Conservation (phyloP, 2,888 invertebrate genomes). For the Hydraecia micacea region DNA sequence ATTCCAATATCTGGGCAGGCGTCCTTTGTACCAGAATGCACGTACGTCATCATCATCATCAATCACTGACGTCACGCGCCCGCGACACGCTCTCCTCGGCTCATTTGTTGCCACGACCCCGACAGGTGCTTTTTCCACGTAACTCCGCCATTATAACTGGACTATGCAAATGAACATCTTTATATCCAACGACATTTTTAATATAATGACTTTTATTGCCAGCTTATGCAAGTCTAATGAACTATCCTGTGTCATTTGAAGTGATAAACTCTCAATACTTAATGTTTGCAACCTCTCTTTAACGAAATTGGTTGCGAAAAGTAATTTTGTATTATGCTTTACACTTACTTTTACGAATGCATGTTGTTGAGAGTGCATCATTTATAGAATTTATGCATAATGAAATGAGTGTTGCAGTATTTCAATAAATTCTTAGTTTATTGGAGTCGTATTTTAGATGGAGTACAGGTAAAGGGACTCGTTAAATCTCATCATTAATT, state of each 20-base stretch:
- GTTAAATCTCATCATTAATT: constrained; percentile 11
- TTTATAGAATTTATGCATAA: constrained; percentile 35
- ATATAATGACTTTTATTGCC: constrained; percentile 44
- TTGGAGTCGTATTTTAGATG: constrained; percentile 25
- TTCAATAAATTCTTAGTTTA: constrained; percentile 44
- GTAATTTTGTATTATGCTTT: constrained; percentile 45
- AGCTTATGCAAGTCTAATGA: constrained; percentile 46
- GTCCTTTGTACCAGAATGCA: constrained; percentile 56
- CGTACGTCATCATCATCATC: constrained; percentile 81
- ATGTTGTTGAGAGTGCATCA: constrained; percentile 23
- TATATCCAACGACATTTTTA: constrained; percentile 53
- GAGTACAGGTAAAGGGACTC: background rate
- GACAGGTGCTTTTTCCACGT: constrained; percentile 67
- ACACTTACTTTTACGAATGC: constrained; percentile 22
- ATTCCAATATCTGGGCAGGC: constrained; percentile 66
- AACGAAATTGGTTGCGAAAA: constrained; percentile 47
- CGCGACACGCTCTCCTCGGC: constrained; percentile 70
- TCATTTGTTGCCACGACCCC: constrained; percentile 72
- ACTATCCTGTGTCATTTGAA: constrained; percentile 39
- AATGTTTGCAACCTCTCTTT: constrained; percentile 30
- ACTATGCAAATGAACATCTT: constrained; percentile 63
- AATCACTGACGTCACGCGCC: constrained; percentile 79
- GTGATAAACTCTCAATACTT: constrained; percentile 44
- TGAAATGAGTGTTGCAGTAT: constrained; percentile 9
- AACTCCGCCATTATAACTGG: constrained; percentile 62